These are phyloP conservation scores for Bradynema listronoti DNA, from an alignment of 1,140 invertebrate genomes.

Conservation along the genomic window DNA sequence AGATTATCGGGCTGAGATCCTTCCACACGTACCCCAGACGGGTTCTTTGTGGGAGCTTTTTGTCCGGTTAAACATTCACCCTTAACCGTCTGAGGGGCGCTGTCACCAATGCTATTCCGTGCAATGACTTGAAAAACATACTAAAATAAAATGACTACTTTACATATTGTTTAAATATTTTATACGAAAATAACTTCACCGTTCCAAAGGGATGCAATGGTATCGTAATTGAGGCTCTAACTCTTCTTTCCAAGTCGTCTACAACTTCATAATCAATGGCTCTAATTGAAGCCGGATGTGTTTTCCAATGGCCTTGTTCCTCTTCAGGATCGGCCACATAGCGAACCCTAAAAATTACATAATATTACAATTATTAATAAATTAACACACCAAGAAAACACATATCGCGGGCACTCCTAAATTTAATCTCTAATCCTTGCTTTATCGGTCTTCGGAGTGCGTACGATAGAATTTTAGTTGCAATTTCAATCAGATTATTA, in stretches of 20 bases:
- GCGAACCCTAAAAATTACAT: slow-evolving; percentile 45
- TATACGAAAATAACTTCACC: slow-evolving; percentile 24
- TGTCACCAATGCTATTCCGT: slow-evolving; percentile 83
- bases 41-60: slow-evolving; percentile 83
- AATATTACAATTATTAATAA: no score
- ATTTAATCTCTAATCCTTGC: no score
- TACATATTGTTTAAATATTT: slow-evolving; percentile 1
- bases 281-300: slow-evolving; percentile 49
- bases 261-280: slow-evolving; percentile 46
- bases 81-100: slow-evolving; percentile 69
- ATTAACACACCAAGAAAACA: no score
- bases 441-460: no score
- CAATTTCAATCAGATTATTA: no score
- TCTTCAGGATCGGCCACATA: slow-evolving; percentile 51
- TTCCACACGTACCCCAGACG: slow-evolving; percentile 81
- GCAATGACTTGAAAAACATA: slow-evolving; percentile 91
- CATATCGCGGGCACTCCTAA: no score
- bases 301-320: slow-evolving; percentile 43
- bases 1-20: slow-evolving; percentile 80
- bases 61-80: slow-evolving; percentile 74
- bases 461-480: no score
- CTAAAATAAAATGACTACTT: slow-evolving; percentile 58
- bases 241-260: slow-evolving; percentile 28
- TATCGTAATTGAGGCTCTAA: slow-evolving; percentile 40
- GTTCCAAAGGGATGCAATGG: slow-evolving; percentile 51